phyloP scores from a whole-genome alignment of 1,140 invertebrate species.

The Aphelinus certus region DNA sequence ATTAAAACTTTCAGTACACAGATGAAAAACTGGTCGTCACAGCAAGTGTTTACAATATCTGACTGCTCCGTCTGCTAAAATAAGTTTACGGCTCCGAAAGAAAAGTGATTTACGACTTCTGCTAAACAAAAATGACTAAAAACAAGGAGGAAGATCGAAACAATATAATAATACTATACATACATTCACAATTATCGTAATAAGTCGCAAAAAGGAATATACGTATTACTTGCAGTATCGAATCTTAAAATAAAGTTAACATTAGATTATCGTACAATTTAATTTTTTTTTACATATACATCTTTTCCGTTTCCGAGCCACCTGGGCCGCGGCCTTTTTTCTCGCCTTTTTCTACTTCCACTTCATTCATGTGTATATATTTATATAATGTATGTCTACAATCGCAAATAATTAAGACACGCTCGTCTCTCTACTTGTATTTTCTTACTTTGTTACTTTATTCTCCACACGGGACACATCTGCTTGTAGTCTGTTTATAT shows the following conservation, averaged over 20 bases:
- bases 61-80: not conserved
- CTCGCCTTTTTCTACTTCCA: not conserved
- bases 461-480: constrained; percentile 6
- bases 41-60: constrained; percentile 7
- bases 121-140: not conserved
- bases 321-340: constrained; percentile 20
- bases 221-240: not conserved
- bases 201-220: not conserved
- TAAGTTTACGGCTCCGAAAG: not conserved
- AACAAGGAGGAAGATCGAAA: constrained; percentile 2
- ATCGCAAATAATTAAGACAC: constrained; percentile 25
- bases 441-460: constrained; percentile 14
- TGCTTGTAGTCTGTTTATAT: not conserved
- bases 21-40: not conserved
- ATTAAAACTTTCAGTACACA: constrained; percentile 10
- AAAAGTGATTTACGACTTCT: constrained; percentile 6
- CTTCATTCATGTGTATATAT: constrained; percentile 12
- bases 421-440: constrained; percentile 5
- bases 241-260: constrained; percentile 1
- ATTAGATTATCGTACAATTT: constrained; percentile 12
- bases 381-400: not conserved
- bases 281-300: constrained; percentile 7
- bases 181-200: constrained; percentile 35
- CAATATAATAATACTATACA: constrained; percentile 22
- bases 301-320: constrained; percentile 4